Evolutionary conservation across 2,888 invertebrate species (phyloP), one percentile per base, ranked within the genome.

Genomic region (Isoperla grammatica): DNA sequence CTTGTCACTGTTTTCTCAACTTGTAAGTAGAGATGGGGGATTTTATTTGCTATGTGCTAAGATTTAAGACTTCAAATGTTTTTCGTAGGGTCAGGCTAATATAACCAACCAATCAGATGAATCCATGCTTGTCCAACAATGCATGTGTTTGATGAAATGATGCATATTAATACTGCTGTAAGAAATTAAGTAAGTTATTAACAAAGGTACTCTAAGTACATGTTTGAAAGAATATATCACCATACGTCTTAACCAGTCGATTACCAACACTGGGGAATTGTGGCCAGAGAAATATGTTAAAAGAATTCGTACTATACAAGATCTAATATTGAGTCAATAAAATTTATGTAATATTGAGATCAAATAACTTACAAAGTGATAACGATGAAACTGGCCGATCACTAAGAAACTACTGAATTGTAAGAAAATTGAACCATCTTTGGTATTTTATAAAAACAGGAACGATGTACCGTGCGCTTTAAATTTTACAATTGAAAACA

Each of bases 81-180:
- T 40, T 56, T 56, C 53, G 62, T 62, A 61, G 62, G 62, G 61
- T 62, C 61, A 61, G 61, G 63, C 57, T 57, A 37, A 61, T 60
- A 55, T 60, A 61, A 61, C 60, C 62, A 62, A 63, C 62, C 62
- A 61, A 59, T 29, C 29, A 29, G 29, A 29, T 59, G 62, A 64
- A 59, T 62, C 62, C 64, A 64, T 64, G 64, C 64, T 64, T 64
- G 64, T 64, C 64, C 62, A 64, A 62, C 62, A 62, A 64, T 64
- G 64, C 64, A 64, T 64, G 64, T 64, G 64, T 64, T 64, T 64
- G 61, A 63, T 61, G 63, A 64, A 64, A 62, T 61, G 57, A 56
- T 45, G 29, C 43, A 56, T 29, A 56, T 15, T 11, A 45, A 13
- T 45, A 45, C 45, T 45, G 45, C 17, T 15, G 56, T 53, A 57